Conservation (phyloP, 2,888 invertebrate genomes). For the Watsonalla binaria region DNA sequence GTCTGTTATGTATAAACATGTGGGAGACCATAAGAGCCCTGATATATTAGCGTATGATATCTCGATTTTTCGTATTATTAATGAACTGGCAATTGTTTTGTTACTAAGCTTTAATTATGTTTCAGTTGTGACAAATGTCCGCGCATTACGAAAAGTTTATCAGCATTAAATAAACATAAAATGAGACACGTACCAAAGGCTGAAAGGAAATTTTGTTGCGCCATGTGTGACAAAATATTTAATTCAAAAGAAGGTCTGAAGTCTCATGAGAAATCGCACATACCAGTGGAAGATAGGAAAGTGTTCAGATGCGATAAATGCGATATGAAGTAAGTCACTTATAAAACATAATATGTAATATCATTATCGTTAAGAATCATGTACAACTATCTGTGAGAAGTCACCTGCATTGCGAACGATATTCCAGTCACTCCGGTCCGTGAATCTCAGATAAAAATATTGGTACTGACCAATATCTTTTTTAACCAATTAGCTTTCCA, state of each 20-base stretch:
- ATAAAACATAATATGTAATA: too few relatives aligned
- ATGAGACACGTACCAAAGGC: constrained; percentile 75
- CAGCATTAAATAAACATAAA: constrained; percentile 71
- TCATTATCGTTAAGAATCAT: too few relatives aligned
- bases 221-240: constrained; percentile 69
- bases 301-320: constrained; percentile 72
- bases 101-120: constrained; percentile 6
- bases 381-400: too few relatives aligned
- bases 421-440: too few relatives aligned
- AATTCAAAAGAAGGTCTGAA: constrained; percentile 68
- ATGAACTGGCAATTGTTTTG: constrained; percentile 1
- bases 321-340: constrained; percentile 69
- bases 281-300: constrained; percentile 74
- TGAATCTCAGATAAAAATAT: too few relatives aligned
- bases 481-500: too few relatives aligned
- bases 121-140: constrained; percentile 75
- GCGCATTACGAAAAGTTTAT: constrained; percentile 65
- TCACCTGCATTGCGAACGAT: too few relatives aligned
- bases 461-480: too few relatives aligned
- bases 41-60: constrained; percentile 62
- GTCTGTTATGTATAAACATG: constrained; percentile 74
- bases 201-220: constrained; percentile 66
- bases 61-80: too few relatives aligned
- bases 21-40: constrained; percentile 73
- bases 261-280: constrained; percentile 73